Evolutionary conservation across 2,113 vertebrate genomes (phyloP).

Genomic region (Leucosticte australis): DNA sequence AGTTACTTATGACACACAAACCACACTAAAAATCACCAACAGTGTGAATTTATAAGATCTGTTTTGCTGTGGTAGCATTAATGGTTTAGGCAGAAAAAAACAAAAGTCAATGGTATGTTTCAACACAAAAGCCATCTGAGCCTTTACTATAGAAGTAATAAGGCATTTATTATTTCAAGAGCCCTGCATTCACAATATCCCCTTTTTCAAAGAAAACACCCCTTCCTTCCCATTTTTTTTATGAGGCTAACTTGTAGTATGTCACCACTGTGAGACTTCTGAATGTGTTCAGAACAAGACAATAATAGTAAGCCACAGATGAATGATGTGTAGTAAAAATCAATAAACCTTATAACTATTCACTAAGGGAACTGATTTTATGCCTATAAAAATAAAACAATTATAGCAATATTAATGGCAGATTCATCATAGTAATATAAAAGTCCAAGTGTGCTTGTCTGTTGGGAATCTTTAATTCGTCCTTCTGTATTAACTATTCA

Average conservation of each 20-base stretch:
- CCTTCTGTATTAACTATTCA: conserved; percentile 56
- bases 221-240: conserved; percentile 55
- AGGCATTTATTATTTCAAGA: conserved; percentile 64
- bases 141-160: conserved; percentile 62
- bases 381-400: conserved; percentile 78
- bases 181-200: conserved; percentile 60
- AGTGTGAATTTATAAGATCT: neutral
- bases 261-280: conserved; percentile 64
- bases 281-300: conserved; percentile 65
- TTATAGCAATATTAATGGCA: conserved; percentile 75
- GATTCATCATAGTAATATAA: conserved; percentile 76
- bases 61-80: conserved; percentile 25
- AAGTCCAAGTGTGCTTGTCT: conserved; percentile 73
- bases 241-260: conserved; percentile 67
- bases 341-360: conserved; percentile 79
- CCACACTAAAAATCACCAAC: conserved; percentile 2
- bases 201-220: conserved; percentile 65
- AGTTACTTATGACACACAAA: neutral
- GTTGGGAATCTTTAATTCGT: conserved; percentile 75
- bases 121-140: conserved; percentile 65
- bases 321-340: conserved; percentile 78
- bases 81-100: neutral
- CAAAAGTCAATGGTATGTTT: conserved; percentile 29
- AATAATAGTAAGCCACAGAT: conserved; percentile 70
- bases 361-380: conserved; percentile 75